Evolutionary conservation across 2,888 invertebrate genomes (phyloP).

Genomic region (Phanerotoma sp.): DNA sequence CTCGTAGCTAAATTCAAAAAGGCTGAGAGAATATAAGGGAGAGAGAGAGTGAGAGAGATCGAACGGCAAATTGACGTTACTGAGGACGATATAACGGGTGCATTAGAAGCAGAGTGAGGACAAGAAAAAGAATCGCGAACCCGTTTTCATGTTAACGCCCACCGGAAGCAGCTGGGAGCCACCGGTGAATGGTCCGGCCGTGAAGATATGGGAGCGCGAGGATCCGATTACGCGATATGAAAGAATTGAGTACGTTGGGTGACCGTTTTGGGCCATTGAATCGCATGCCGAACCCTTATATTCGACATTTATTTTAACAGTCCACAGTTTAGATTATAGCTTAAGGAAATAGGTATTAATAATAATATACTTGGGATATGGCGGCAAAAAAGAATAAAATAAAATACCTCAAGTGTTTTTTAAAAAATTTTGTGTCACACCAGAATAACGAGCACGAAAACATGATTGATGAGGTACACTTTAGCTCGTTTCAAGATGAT

Average conservation of each 20-base stretch:
- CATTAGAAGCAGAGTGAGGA: constrained; percentile 6
- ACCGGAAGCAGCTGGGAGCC: constrained; percentile 56
- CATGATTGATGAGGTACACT: constrained; percentile 33
- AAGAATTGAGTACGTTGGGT: constrained; percentile 37
- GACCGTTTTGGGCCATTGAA: constrained; percentile 43
- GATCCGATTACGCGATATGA: constrained; percentile 51
- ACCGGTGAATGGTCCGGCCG: constrained; percentile 47
- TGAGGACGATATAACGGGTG: constrained; percentile 3
- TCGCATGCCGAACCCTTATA: constrained; percentile 37
- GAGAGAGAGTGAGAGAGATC: constrained; percentile 31
- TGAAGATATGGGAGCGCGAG: constrained; percentile 46
- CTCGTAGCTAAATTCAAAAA: constrained; percentile 1
- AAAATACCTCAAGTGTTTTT: not conserved
- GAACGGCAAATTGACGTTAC: constrained; percentile 11
- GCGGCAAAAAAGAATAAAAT: not conserved
- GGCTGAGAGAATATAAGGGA: constrained; percentile 19
- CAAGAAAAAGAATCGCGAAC: constrained; percentile 54
- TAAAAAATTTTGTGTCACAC: not conserved
- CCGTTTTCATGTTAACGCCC: constrained; percentile 56
- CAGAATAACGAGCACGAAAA: not conserved
- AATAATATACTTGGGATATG: not conserved
- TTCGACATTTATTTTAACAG: constrained; percentile 31
- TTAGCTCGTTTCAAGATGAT: constrained; percentile 25
- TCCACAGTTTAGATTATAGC: constrained; percentile 10
- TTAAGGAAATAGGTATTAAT: not conserved